Evolutionary conservation across 2,797 vertebrate species (phyloP), one percentile per base, ranked within the genome.

Genomic region (Huso huso): DNA sequence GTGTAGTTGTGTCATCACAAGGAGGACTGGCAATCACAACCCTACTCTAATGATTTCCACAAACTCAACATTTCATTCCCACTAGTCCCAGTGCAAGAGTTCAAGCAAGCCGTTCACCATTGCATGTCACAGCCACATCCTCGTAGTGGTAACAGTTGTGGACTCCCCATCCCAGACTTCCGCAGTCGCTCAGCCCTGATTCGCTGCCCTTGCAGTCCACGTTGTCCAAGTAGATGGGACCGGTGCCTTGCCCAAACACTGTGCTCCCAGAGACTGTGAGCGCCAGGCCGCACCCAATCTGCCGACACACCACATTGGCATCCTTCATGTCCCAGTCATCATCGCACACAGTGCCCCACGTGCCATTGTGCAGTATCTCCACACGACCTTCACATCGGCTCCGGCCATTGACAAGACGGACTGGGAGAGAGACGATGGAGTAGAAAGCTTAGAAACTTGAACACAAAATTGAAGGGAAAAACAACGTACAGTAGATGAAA

Each of bases 111-210:
- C 65, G 59, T 51, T 5, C 81, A 98, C 96, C 95, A 1, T 84
- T 89, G 73, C 96, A 99, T 51, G 85, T 82, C 12, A 98, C 86
- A 0, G 88, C 93, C 80, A 98, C 96, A 0, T 98, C 96, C 80
- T 99, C 96, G 0, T 94, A 97, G 89, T 99, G 96, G 84, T 96
- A 96, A 77, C 96, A 98, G 86, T 99, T 98, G 84, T 98, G 95
- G 77, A 96, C 65, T 4, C 93, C 94, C 96, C 95, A 98, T 69
- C 93, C 95, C 0, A 89, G 91, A 83, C 87, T 97, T 66, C 81
- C 80, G 57, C 96, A 99, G 72, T 94, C 86, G 49, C 92, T 89
- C 63, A 99, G 77, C 6, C 92, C 83, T 0, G 68, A 71, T 79
- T 99, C 96, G 51, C 73, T 74, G 8, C 96, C 96, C 2, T 71